These are phyloP conservation scores for Heliconius nattereri DNA, from an alignment of 1,140 invertebrate species.

Conservation along the genomic window DNA sequence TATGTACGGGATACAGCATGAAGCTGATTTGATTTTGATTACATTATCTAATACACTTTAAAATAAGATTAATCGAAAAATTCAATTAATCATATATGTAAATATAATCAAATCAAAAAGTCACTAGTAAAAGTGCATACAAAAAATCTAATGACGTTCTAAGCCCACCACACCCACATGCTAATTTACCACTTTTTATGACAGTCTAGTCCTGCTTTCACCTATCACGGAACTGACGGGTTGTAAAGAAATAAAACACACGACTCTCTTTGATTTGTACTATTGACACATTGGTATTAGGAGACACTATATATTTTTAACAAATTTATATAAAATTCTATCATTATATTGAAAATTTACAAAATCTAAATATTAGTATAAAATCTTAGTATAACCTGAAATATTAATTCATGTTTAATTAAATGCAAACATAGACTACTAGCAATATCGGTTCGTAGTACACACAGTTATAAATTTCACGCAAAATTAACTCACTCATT, in stretches of 20 bases:
- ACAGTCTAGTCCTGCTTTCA: slow-evolving; percentile 42
- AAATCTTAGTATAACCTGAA: not conserved
- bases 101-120: not conserved
- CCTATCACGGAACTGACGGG: slow-evolving; percentile 46
- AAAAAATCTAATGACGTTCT: slow-evolving; percentile 22
- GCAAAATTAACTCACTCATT: slow-evolving; percentile 85
- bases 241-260: slow-evolving; percentile 16
- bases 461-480: slow-evolving; percentile 1
- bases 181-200: slow-evolving; percentile 31
- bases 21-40: too few species aligned
- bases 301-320: not conserved
- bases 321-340: too few species aligned
- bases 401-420: not conserved
- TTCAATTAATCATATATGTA: not conserved
- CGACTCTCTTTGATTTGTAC: not conserved
- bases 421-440: not conserved
- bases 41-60: not conserved
- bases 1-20: too few species aligned
- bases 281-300: not conserved
- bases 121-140: not conserved
- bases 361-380: too few species aligned
- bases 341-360: too few species aligned
- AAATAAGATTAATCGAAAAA: not conserved
- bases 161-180: slow-evolving; percentile 19
- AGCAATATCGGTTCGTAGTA: not conserved